Percentiles rank a stretch among this genome's conserved stretches.
phyloP scores from a whole-genome alignment of 2,888 invertebrate species.

The Achlya flavicornis region DNA sequence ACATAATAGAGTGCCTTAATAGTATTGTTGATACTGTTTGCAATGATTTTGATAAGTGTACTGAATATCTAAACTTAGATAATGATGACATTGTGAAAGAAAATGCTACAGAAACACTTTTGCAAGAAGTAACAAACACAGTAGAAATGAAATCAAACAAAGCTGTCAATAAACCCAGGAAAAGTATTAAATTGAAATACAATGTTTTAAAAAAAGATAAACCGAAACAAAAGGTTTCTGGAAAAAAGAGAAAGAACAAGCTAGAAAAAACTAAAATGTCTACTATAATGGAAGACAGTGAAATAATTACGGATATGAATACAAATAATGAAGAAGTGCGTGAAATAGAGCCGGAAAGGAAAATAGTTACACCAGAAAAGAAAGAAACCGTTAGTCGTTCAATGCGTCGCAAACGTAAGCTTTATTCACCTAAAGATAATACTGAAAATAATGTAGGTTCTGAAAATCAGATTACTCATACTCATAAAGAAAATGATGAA shows the following conservation, averaged over 20 bases:
- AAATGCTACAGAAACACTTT: conserved; percentile 22
- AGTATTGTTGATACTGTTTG: conserved; percentile 64
- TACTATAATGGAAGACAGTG: conserved; percentile 46
- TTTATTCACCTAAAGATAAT: conserved; percentile 66
- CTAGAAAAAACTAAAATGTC: conserved; percentile 45
- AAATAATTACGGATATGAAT: background rate
- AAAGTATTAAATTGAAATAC: conserved; percentile 42
- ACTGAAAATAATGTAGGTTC: conserved; percentile 32
- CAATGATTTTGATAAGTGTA: conserved; percentile 53
- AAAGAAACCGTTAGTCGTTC: conserved; percentile 27
- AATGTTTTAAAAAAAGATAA: conserved; percentile 31
- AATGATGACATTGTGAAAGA: conserved; percentile 16
- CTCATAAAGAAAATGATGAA: conserved; percentile 27
- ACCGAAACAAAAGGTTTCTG: conserved; percentile 22
- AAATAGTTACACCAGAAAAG: background rate
- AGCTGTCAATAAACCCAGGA: conserved; percentile 18
- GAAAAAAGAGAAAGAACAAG: conserved; percentile 35
- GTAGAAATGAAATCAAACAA: conserved; percentile 16
- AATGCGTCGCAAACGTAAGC: conserved; percentile 60
- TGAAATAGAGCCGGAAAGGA: background rate
- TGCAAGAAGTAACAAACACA: conserved; percentile 25
- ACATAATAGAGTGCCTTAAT: conserved; percentile 61
- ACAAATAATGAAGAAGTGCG: background rate
- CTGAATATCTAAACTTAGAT: conserved; percentile 41
- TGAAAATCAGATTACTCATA: conserved; percentile 18